These are phyloP conservation scores for Acanthacorydalis orientalis DNA, from an alignment of 2,888 invertebrate species.

Conservation along the genomic window DNA sequence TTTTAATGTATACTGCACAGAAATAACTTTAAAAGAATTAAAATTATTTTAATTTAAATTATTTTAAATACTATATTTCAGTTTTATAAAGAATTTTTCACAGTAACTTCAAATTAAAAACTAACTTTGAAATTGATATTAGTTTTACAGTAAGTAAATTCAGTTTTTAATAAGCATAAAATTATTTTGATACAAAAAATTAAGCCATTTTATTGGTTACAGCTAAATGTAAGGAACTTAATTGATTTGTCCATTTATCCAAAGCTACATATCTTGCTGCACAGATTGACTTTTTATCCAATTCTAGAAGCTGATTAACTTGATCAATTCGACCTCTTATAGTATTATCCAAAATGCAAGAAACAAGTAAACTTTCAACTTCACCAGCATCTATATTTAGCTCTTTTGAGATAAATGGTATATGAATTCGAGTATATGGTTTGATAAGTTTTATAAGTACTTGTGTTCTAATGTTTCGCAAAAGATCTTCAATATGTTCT, in stretches of 20 bases:
- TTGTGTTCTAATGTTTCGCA: constrained; percentile 91
- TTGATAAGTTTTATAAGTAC: constrained; percentile 93
- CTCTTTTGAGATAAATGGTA: constrained; percentile 93
- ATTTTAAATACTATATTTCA: too few relatives aligned
- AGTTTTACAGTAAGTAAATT: background rate
- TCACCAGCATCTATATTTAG: constrained; percentile 85
- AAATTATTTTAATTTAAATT: too few relatives aligned
- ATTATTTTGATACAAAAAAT: constrained; percentile 10
- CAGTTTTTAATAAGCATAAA: background rate
- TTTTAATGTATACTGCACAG: too few relatives aligned
- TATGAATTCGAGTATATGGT: constrained; percentile 95
- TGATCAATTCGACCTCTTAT: constrained; percentile 82
- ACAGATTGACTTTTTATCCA: constrained; percentile 63
- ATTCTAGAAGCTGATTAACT: constrained; percentile 82
- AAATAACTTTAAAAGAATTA: too few relatives aligned
- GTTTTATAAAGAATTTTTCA: too few relatives aligned
- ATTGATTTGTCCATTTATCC: constrained; percentile 91
- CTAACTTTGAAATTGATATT: background rate
- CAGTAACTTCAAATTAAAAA: background rate
- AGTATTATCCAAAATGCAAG: constrained; percentile 92
- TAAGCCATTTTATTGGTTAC: constrained; percentile 88
- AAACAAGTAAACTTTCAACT: constrained; percentile 90
- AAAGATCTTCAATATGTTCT: constrained; percentile 94
- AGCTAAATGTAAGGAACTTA: constrained; percentile 72
- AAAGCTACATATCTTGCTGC: constrained; percentile 81